These are phyloP conservation scores for Bubalus kerabau DNA, from an alignment of 2,113 vertebrate genomes.

Conservation along the genomic window DNA sequence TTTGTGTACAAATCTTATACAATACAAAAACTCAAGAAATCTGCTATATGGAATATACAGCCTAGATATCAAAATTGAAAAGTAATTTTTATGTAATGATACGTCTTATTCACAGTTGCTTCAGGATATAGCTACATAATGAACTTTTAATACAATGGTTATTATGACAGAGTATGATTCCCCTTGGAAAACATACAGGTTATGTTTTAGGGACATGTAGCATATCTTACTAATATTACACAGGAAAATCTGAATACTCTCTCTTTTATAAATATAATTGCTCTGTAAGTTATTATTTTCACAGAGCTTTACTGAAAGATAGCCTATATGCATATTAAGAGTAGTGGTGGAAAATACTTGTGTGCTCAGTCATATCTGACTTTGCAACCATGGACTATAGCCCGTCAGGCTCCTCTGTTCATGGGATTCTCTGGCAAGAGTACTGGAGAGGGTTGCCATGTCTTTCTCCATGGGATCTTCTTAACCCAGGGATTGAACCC, in stretches of 20 bases:
- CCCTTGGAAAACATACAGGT: neutral
- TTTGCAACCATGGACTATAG: neutral
- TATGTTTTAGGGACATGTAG: neutral
- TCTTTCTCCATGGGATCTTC: neutral
- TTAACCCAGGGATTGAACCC: neutral
- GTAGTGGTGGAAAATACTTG: neutral
- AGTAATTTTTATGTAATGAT: neutral
- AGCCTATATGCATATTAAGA: neutral
- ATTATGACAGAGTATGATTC: neutral
- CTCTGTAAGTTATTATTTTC: neutral
- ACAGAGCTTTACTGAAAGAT: neutral
- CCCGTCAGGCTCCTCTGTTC: neutral
- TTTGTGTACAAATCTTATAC: neutral
- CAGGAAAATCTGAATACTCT: neutral
- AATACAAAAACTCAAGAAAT: neutral
- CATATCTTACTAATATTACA: neutral
- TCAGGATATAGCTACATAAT: neutral
- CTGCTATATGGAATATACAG: neutral
- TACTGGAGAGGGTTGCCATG: neutral
- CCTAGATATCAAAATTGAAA: neutral
- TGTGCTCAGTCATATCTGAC: fast-evolving
- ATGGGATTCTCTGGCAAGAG: neutral
- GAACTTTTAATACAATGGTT: neutral
- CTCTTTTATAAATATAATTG: neutral
- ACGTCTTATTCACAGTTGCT: neutral